Evolutionary conservation across 2,888 invertebrate species (phyloP).

Genomic region (Nudaria mundana): DNA sequence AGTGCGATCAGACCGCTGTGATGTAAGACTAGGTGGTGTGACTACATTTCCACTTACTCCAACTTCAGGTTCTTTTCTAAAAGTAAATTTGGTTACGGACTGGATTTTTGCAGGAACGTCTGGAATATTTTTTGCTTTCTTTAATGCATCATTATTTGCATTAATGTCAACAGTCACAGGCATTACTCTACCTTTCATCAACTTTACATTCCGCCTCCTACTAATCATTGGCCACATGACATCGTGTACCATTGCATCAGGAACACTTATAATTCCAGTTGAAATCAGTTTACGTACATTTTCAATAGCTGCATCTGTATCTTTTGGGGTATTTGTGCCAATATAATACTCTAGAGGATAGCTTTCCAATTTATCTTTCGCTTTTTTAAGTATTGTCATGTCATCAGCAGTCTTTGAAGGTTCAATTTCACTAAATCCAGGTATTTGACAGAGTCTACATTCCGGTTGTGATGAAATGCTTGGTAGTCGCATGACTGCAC

Average conservation of each 20-base stretch:
- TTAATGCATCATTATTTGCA: not conserved
- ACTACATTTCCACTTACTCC: slow-evolving; percentile 30
- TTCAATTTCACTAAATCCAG: slow-evolving; percentile 38
- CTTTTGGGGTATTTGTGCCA: slow-evolving; percentile 32
- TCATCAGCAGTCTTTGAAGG: slow-evolving; percentile 9
- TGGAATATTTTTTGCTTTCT: not conserved
- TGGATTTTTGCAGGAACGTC: not conserved
- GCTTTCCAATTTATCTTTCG: slow-evolving; percentile 24
- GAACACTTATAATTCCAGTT: slow-evolving; percentile 30
- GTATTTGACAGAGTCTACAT: slow-evolving; percentile 34
- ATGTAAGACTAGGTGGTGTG: slow-evolving; percentile 26
- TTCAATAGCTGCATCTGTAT: slow-evolving; percentile 36
- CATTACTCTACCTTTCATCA: not conserved
- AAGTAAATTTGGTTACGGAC: slow-evolving; percentile 29
- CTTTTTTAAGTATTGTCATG: slow-evolving; percentile 10
- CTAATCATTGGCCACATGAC: slow-evolving; percentile 15
- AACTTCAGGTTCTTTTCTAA: slow-evolving; percentile 24
- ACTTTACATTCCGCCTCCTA: not conserved
- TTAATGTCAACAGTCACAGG: not conserved
- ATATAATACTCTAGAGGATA: slow-evolving; percentile 27
- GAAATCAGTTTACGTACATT: slow-evolving; percentile 34
- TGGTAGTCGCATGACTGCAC: slow-evolving; percentile 10
- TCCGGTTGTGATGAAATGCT: slow-evolving; percentile 11
- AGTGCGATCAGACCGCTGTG: slow-evolving; percentile 30
- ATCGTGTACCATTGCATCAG: slow-evolving; percentile 18